phyloP scores from a whole-genome alignment of 2,888 invertebrate genomes.

The Muschampia plurimacula region DNA sequence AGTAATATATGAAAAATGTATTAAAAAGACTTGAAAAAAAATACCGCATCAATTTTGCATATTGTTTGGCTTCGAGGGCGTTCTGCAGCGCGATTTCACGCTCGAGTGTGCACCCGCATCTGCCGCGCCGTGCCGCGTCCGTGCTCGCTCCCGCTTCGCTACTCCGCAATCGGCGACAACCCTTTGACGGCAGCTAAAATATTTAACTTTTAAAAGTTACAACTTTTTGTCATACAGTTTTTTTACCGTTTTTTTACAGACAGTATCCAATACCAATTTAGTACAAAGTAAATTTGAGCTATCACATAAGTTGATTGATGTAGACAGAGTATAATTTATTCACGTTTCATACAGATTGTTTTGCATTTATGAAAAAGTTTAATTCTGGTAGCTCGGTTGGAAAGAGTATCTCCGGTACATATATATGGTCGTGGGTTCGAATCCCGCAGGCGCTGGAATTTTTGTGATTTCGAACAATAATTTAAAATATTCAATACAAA shows the following conservation, averaged over 20 bases:
- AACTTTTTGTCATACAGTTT: background rate
- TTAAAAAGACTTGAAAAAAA: background rate
- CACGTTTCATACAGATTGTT: too few species aligned
- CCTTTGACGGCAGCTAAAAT: conserved; percentile 41
- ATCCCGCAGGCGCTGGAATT: too few species aligned
- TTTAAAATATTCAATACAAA: too few species aligned
- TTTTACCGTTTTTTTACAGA: too few species aligned
- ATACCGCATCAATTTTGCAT: conserved; percentile 52
- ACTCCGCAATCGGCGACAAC: conserved; percentile 49
- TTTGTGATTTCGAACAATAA: too few species aligned
- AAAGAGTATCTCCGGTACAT: too few species aligned
- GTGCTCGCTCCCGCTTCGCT: conserved; percentile 50
- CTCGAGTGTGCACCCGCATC: conserved; percentile 69
- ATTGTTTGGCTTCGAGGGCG: conserved; percentile 35
- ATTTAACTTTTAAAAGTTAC: conserved; percentile 10
- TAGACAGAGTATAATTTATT: too few species aligned
- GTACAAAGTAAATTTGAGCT: background rate
- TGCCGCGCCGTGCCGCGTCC: conserved; percentile 55
- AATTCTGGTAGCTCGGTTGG: too few species aligned
- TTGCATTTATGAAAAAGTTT: too few species aligned
- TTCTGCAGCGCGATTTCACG: conserved; percentile 64
- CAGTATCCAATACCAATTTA: background rate
- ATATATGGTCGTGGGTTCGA: too few species aligned
- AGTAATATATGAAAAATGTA: too few species aligned
- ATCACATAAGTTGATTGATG: background rate